Base-by-base conservation (phyloP, 1,140 invertebrate genomes). In the Papilio glaucus region DNA sequence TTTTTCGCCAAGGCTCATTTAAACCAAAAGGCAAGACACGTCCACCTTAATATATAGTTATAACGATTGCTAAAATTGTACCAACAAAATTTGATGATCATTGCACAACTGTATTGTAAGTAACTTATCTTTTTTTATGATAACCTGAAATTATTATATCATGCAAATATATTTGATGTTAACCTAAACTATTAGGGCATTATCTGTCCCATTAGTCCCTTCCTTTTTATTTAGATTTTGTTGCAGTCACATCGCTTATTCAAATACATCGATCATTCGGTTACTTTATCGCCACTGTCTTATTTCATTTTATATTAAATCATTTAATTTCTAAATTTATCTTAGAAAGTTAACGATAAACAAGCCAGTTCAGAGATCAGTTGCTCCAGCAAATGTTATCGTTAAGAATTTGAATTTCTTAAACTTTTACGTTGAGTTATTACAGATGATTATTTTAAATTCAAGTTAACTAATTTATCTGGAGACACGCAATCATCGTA, bases 301-400 rank as follows among this genome's bases (percentile, higher is more conserved):
- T 49, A 49, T 49, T 21, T 49, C 18, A 21, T 15, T 49, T 49
- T 49, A 49, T 18, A 49, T 49, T 10, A 57, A 57, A 57, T 57
- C 21, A 13, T 24, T 57, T 57, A 24, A 57, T 57, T 57, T 57
- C 49, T 57, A 57, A 57, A 26, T 57, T 57, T 57, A 57, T 57
- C 49, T 26, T 26, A 57, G 49, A 57, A 57, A 57, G 49, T 57
- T 57, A 57, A 26, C 49, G 49, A 57, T 57, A 57, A 57, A 53
- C 21, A 57, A 57, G 49, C 10, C 45, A 49, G 49, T 24, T 57
- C 49, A 57, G 21, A 57, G 49, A 57, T 57, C 49, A 57, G n/a
- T 18, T 15, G 21, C 18, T 53, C 18, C 21, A 53, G 4, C 45
- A 53, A 53, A 53, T 10, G 45, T 53, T 53, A 53, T 53, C 45